These are phyloP conservation scores for Apodemia hepburni DNA, from an alignment of 2,888 invertebrate species.

Conservation along the genomic window DNA sequence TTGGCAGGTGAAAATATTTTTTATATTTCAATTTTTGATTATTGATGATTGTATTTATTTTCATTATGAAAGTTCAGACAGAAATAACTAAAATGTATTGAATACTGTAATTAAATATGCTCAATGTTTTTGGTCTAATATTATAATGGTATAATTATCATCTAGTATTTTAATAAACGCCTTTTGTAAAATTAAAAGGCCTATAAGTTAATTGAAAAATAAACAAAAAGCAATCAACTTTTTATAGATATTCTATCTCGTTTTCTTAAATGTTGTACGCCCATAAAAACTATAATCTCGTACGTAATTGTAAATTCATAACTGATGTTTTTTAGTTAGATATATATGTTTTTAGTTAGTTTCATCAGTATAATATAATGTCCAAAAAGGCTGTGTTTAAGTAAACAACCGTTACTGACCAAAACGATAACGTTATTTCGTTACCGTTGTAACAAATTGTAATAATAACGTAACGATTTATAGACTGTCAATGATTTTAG, in stretches of 20 bases:
- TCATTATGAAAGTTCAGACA: background rate
- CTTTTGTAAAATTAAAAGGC: background rate
- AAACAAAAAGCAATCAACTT: background rate
- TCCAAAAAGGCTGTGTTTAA: conserved; percentile 11
- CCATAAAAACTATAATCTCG: background rate
- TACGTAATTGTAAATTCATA: background rate
- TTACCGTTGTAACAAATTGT: conserved; percentile 34
- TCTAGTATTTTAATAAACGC: background rate
- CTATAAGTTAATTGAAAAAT: background rate
- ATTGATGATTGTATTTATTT: background rate
- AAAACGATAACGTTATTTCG: conserved; percentile 14
- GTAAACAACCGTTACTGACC: conserved; percentile 6
- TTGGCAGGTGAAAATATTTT: background rate
- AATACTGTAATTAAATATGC: background rate
- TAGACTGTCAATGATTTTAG: conserved; percentile 34
- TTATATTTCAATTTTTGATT: background rate
- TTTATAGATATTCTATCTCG: background rate
- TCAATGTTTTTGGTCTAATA: conserved; percentile 13
- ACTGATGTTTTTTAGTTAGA: background rate
- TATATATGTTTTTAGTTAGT: background rate
- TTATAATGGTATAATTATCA: background rate
- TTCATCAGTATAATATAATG: conserved; percentile 5
- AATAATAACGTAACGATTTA: conserved; percentile 20
- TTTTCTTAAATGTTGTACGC: background rate
- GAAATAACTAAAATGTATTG: background rate